A percentile compares a stretch with the other conserved stretches of the same genome.
Conservation (phyloP, 2,888 invertebrate species). For the Dynastes hyllus region DNA sequence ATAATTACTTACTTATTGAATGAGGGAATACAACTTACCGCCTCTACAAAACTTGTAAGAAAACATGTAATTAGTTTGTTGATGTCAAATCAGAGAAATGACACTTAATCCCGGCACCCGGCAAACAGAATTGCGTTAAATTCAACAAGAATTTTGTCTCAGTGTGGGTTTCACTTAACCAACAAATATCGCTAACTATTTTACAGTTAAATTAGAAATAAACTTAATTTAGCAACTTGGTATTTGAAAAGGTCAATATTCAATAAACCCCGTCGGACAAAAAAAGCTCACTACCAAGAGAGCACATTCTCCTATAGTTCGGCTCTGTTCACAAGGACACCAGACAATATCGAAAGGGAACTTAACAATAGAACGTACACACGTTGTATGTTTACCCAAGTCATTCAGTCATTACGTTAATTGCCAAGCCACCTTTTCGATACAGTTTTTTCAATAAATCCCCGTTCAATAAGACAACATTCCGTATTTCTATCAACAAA, state of each 20-base stretch:
- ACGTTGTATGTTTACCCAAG: constrained; percentile 61
- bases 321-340: constrained; percentile 48
- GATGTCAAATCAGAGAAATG: too few species aligned
- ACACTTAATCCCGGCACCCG: too few species aligned
- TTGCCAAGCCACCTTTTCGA: constrained; percentile 56
- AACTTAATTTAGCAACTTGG: too few species aligned
- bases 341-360: constrained; percentile 53
- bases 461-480: constrained; percentile 25
- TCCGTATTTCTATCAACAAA: not conserved
- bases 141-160: too few species aligned
- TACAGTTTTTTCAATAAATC: constrained; percentile 44
- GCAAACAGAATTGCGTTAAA: too few species aligned
- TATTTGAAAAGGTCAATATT: not conserved
- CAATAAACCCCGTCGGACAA: not conserved
- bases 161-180: too few species aligned
- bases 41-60: too few species aligned
- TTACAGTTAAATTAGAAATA: too few species aligned
- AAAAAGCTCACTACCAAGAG: constrained; percentile 2
- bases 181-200: too few species aligned
- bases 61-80: too few species aligned
- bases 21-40: too few species aligned
- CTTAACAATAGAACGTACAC: constrained; percentile 49
- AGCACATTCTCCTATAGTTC: constrained; percentile 34
- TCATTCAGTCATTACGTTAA: constrained; percentile 65
- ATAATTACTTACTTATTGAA: too few species aligned